Base-by-base conservation (phyloP, 2,797 vertebrate genomes). In the Protosalanx chinensis region DNA sequence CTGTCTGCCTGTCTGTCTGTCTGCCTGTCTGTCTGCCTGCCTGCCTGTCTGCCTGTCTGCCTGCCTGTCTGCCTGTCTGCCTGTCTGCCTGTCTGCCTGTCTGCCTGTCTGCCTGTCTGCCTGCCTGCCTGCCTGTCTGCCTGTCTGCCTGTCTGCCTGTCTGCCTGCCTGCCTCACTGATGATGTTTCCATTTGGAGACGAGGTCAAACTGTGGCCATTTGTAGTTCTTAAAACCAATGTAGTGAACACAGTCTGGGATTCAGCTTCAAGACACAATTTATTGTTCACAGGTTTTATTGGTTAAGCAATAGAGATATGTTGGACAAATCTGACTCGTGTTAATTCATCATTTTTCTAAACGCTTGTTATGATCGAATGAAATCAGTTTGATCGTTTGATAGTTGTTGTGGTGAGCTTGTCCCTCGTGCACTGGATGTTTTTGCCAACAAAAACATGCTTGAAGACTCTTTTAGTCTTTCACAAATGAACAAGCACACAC, bases 181-280 rank as follows among this genome's bases (percentile, higher is more conserved):
- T 56, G 82, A 77, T 37, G 60, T 72, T 70, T 72, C 72, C 76
- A 76, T 82, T 62, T n/a, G 18, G 20, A 53, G 51, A 68, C 23
- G 27, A 41, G 46, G 27, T 12, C 46, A 56, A 23, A 58, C 20
- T 57, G 6, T 37, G 15, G 16, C 18, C 15, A n/a, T 56, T 56
- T 56, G 51, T 30, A 46, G 58, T 70, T 62, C 68, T 70, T 41
- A 70, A 30, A 61, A 62, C 5, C 13, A 51, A 58, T 18, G 12
- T 33, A 13, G 2, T 29, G 35, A n/a, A 49, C 23, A 0, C 6
- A 46, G 37, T 18, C 46, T 53, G 29, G 13, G 46, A 32, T 18
- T 30, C 16, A 32, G 16, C 23, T 30, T 10, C 13, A 29, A 51
- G 27, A 16, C 35, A 18, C 6, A 3, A 2, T 41, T 23, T 7